phyloP scores from a whole-genome alignment of 2,113 vertebrate genomes.

The Polypterus senegalus region DNA sequence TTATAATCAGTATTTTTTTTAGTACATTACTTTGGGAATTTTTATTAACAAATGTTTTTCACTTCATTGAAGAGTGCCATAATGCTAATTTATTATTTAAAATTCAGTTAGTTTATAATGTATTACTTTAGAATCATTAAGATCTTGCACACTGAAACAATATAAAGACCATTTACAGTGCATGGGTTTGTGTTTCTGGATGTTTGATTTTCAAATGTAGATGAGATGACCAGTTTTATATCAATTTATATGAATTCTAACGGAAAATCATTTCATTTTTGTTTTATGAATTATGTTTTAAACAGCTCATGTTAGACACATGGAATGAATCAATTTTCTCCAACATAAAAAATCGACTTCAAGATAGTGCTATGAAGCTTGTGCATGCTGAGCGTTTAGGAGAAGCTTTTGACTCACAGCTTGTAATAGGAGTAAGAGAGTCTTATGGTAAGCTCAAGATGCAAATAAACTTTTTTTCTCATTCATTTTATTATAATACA shows the following conservation, averaged over 20 bases:
- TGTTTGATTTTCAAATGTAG: background rate
- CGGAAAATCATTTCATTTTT: conserved; percentile 11
- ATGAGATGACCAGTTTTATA: conserved; percentile 3
- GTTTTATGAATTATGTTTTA: conserved; percentile 15
- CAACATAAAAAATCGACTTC: conserved; percentile 93
- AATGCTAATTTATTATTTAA: no score
- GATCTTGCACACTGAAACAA: no score
- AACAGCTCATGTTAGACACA: conserved; percentile 91
- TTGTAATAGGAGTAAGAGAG: conserved; percentile 94
- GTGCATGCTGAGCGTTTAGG: conserved; percentile 91
- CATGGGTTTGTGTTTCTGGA: no score
- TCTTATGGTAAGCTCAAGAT: conserved; percentile 72
- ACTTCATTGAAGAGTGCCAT: no score
- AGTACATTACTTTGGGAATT: no score
- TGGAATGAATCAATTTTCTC: conserved; percentile 99
- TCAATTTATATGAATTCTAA: background rate
- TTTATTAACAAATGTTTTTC: no score
- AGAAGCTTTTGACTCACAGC: conserved; percentile 96
- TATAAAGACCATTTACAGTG: no score
- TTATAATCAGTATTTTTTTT: no score
- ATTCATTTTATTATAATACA: no score
- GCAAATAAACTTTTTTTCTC: no score
- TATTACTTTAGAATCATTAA: no score
- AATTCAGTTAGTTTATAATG: no score
- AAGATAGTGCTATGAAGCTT: conserved; percentile 97